Conservation (phyloP, 2,113 vertebrate species). For the Mionectes macconnelli region DNA sequence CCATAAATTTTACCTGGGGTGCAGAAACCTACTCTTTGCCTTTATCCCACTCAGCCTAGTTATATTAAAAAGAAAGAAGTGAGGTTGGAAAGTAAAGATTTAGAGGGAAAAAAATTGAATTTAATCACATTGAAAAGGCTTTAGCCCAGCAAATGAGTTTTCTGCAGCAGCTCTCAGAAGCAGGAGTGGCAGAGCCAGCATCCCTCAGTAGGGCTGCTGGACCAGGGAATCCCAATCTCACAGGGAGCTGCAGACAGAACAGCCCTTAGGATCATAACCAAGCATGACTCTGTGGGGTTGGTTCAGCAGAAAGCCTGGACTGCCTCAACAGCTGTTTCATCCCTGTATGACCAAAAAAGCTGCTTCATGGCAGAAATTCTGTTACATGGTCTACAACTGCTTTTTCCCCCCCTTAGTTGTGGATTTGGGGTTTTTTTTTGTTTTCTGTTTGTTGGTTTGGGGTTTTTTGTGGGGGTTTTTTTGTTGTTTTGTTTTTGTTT, state of each 20-base stretch:
- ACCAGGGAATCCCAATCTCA: background rate
- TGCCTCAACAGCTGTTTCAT: background rate
- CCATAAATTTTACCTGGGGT: background rate
- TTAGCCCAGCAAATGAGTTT: background rate
- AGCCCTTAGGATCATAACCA: accelerated
- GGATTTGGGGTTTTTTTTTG: too few relatives aligned
- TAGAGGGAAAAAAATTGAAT: accelerated
- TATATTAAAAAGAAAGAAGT: slow-evolving; percentile 6
- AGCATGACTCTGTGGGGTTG: accelerated
- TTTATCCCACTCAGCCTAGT: background rate
- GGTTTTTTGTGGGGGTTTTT: too few relatives aligned
- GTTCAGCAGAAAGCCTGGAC: accelerated
- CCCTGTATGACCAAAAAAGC: background rate
- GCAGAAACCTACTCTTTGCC: background rate
- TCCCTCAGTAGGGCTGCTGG: background rate
- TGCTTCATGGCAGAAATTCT: background rate
- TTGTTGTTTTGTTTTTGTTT: too few relatives aligned
- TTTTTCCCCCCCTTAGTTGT: accelerated
- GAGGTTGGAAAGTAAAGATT: background rate
- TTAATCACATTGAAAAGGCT: background rate
- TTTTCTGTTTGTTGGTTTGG: too few relatives aligned
- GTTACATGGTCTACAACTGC: background rate
- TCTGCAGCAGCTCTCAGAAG: background rate
- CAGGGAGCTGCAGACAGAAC: too few relatives aligned
- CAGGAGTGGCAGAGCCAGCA: background rate